Evolutionary conservation across 2,888 invertebrate genomes (phyloP).

Genomic region (Pandemis corylana): DNA sequence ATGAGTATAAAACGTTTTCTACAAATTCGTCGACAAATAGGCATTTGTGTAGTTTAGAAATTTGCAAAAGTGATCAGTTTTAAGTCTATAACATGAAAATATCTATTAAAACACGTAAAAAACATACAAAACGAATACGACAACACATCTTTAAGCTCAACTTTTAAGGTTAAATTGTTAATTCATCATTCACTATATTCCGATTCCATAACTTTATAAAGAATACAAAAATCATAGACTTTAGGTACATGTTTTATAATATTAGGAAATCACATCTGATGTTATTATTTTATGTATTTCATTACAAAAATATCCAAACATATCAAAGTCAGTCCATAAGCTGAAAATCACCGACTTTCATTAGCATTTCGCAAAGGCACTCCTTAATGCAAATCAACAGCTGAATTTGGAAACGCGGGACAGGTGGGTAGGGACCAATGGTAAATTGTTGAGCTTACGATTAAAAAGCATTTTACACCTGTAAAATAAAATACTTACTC

Average conservation of each 20-base stretch:
- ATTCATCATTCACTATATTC: constrained; percentile 35
- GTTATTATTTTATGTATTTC: constrained; percentile 49
- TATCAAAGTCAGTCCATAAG: constrained; percentile 73
- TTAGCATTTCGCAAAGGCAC: constrained; percentile 73
- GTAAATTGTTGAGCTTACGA: constrained; percentile 58
- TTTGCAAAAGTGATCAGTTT: constrained; percentile 48
- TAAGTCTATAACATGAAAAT: constrained; percentile 49
- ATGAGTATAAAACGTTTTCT: constrained; percentile 52
- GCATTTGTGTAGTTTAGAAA: constrained; percentile 49
- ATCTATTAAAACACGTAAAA: constrained; percentile 59
- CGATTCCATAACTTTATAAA: constrained; percentile 26
- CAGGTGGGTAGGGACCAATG: constrained; percentile 47
- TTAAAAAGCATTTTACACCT: constrained; percentile 49
- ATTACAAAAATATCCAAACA: constrained; percentile 73
- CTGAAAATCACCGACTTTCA: constrained; percentile 62
- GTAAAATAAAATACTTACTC: constrained; percentile 58
- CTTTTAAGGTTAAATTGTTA: constrained; percentile 43
- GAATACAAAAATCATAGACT: constrained; percentile 52
- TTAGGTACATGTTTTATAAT: constrained; percentile 55
- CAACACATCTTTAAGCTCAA: constrained; percentile 71
- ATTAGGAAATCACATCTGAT: constrained; percentile 52
- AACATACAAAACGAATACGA: constrained; percentile 60
- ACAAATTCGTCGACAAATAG: constrained; percentile 53
- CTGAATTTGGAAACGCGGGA: constrained; percentile 29
- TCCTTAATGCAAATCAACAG: constrained; percentile 67